phyloP scores from a whole-genome alignment of 2,797 vertebrate genomes.

The Staurois parvus region DNA sequence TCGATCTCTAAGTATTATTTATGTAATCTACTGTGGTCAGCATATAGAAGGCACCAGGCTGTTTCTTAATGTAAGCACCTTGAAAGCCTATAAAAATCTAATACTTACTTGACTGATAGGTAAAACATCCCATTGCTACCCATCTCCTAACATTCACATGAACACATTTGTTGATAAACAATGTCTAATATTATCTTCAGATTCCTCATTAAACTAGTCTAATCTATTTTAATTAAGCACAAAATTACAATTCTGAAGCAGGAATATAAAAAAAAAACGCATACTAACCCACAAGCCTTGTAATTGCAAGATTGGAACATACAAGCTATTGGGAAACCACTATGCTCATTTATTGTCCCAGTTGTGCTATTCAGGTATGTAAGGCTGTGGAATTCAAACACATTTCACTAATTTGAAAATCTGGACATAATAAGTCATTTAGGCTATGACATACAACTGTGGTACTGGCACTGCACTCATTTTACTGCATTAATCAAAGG shows the following conservation, averaged over 20 bases:
- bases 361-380: conserved; percentile 20
- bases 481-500: not conserved
- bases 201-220: conserved; percentile 20
- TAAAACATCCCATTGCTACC: too few species aligned
- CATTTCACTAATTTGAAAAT: conserved; percentile 7
- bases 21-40: too few species aligned
- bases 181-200: too few species aligned
- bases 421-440: not conserved
- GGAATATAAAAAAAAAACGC: not conserved
- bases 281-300: conserved; percentile 14
- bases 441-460: not conserved
- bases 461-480: not conserved
- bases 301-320: conserved; percentile 14
- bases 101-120: too few species aligned
- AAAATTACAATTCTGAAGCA: conserved; percentile 24
- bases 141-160: too few species aligned
- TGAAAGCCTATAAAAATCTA: too few species aligned
- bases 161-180: too few species aligned
- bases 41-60: too few species aligned
- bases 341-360: conserved; percentile 44
- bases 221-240: conserved; percentile 36
- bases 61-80: too few species aligned
- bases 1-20: too few species aligned
- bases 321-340: conserved; percentile 17
- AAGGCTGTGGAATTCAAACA: not conserved